These are phyloP conservation scores for Diceros bicornis DNA, from an alignment of 2,797 vertebrate genomes.

Conservation along the genomic window DNA sequence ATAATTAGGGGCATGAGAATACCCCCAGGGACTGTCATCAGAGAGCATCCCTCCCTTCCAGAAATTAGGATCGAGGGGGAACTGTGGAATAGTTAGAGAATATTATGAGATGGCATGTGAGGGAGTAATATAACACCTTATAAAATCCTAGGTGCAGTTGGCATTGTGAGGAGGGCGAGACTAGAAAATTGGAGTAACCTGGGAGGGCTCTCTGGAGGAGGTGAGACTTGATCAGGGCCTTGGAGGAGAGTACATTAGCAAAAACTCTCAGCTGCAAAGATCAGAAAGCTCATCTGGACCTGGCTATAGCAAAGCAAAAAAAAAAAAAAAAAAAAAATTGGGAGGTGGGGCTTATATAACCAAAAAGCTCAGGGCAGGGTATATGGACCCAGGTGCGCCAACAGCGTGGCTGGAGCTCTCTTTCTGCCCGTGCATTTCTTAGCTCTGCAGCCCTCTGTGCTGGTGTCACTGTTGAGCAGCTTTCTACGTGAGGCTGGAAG, in stretches of 20 bases:
- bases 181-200: not conserved
- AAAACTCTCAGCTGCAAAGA: not conserved
- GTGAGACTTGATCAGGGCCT: not conserved
- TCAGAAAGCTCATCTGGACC: not conserved
- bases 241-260: not conserved
- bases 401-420: rapidly evolving
- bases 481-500: not conserved
- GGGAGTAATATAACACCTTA: not conserved
- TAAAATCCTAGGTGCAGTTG: not conserved
- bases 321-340: not conserved
- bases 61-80: not conserved
- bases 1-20: not conserved
- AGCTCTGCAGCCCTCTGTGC: not conserved
- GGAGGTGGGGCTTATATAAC: not conserved
- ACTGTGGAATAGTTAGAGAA: not conserved
- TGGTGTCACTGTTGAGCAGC: not conserved
- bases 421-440: not conserved
- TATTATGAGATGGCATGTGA: not conserved
- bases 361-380: not conserved
- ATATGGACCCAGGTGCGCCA: too few species aligned
- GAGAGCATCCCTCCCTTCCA: not conserved
- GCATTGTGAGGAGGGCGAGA: not conserved
- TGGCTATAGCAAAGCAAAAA: not conserved
- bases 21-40: not conserved
- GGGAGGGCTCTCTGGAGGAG: not conserved